These are phyloP conservation scores for Sphaeramia orbicularis DNA, from an alignment of 2,797 vertebrate genomes.

Conservation along the genomic window DNA sequence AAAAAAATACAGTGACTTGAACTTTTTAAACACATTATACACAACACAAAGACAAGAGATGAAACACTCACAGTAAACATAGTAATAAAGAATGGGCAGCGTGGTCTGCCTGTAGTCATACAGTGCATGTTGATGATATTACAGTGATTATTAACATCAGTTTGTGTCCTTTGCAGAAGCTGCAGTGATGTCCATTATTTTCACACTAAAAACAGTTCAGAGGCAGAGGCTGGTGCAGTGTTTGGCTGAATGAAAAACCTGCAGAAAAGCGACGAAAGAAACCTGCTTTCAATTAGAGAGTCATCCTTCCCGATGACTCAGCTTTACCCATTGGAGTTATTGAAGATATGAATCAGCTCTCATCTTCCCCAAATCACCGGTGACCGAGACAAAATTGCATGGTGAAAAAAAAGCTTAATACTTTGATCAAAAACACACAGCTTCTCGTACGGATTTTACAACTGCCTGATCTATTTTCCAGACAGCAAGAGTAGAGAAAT, in stretches of 20 bases:
- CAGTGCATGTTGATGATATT: conserved; percentile 51
- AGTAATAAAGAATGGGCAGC: conserved; percentile 14
- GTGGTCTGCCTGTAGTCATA: conserved; percentile 23
- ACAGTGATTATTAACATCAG: conserved; percentile 36
- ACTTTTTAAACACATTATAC: conserved; percentile 32
- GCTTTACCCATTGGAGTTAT: not conserved
- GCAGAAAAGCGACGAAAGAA: not conserved
- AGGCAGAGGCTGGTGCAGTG: not conserved
- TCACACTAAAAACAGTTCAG: conserved; percentile 1
- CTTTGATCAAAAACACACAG: not conserved
- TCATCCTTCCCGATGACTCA: not conserved
- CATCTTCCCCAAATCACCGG: not conserved
- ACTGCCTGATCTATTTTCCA: conserved; percentile 1
- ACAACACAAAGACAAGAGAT: conserved; percentile 31
- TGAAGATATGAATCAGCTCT: no score
- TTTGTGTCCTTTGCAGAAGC: conserved; percentile 13
- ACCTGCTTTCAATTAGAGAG: not conserved
- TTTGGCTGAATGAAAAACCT: conserved; percentile 5
- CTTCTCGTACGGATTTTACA: not conserved
- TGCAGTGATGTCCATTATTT: conserved; percentile 9
- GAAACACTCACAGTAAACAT: conserved; percentile 25
- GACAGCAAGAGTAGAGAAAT: not conserved
- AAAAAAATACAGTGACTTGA: conserved; percentile 56
- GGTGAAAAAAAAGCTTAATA: not conserved
- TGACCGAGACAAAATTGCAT: not conserved